Evolutionary conservation across 2,888 invertebrate genomes (phyloP), one percentile per base, ranked within the genome.

Genomic region (Agrotis exclamationis): DNA sequence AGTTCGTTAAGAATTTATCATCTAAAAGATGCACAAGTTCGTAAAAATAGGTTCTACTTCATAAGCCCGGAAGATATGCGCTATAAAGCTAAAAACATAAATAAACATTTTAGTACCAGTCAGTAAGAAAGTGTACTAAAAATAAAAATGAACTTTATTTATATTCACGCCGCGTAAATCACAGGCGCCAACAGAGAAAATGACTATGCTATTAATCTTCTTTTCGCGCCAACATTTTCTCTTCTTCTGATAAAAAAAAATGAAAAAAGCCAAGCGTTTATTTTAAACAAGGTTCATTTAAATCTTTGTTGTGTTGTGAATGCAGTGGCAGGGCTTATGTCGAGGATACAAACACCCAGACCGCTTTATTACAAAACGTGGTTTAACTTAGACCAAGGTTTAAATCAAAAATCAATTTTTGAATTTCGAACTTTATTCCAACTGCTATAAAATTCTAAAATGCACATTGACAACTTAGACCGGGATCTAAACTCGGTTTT

Each of bases 131-230:
- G 64, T 68, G 57, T 78, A 79, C 50, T 79, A 82, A 82, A 73
- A 79, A 78, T 68, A 82, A 82, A 78, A 82, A 68, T 65, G 68
- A 57, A 79, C 67, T 79, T 78, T 79, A 82, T 79, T 79, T 79
- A 79, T 68, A 82, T 79, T 82, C 79, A 82, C 82, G 79, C 62
- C 65, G 68, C 82, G 79, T 73, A 63, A 68, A 82, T 79, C 82
- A 82, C 45, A 68, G 82, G 64, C 22, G 82, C 58, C 62, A 68
- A 72, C 82, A 79, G 82, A 79, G 79, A 79, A 79, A 82, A 82
- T 79, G 79, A 82, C 66, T 67, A 24, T 18, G 79, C 74, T 54
- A 79, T 79, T 73, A 79, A 79, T 79, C 79, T 72, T 82, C 53
- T 67, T 67, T 65, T 22, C 63, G 53, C 16, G 20, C 53, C 57